Base-by-base conservation (phyloP, 30 jellyfish, hydroid and myxozoan species). In the Aurelia aurita complex sp. Pacific region DNA sequence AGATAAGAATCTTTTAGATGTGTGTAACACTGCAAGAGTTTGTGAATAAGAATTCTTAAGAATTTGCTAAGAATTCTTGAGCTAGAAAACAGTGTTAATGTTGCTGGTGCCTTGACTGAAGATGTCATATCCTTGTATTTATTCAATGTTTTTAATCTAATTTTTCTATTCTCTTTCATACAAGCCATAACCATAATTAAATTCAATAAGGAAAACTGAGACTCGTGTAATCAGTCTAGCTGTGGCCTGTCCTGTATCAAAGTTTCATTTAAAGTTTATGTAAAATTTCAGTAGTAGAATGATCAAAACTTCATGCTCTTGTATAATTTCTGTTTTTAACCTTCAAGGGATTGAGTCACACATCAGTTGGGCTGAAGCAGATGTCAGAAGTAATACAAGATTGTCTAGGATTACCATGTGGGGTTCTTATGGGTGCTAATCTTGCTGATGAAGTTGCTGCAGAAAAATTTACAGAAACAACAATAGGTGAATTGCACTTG, bases 401-500 rank as follows among this genome's bases (percentile, higher is more conserved):
- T n/a, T 62, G 88, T 36, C 86, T 94, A 5, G 95, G 92, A 10
- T 78, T 94, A 55, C 87, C 85, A 40, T 76, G 94, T 64, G 87
- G 98, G 51, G 97, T 89, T 17, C 88, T 94, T 1, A 88, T 90
- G 97, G 99, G 99, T 16, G 99, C 99, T 17, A 94, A 94, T 75
- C 76, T 94, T n/a, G 99, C 99, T n/a, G 78, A 79, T 16, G 99
- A 94, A 80, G 97, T 94, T 14, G 99, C 99, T 15, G 92, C 73
- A 50, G 97, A 80, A 73, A 82, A 94, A 75, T 94, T 94, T 67
- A 90, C 97, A 13, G 97, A 89, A 68, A 73, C 97, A 1, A 94
- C 99, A 3, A 86, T 94, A 13, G 99, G 98, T 92, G 86, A 65
- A 9, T 40, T 2, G 0, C 52, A 40, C 52, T 40, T 40, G 52